Evolutionary conservation across 23 tunicate species (phyloP).

Genomic region (Diplosoma virens): DNA sequence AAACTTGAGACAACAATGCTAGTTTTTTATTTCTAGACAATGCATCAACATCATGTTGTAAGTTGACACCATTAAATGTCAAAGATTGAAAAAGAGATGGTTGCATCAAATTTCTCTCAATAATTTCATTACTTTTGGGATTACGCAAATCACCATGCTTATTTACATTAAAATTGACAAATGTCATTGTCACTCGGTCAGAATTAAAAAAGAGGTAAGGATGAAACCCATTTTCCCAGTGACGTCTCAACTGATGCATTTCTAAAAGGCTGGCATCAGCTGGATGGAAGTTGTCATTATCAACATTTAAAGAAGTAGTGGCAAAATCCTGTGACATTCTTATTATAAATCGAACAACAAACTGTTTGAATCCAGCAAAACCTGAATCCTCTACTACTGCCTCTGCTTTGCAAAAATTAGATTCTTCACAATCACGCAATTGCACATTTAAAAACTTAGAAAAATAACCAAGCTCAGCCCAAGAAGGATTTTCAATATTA

Average conservation of each 20-base stretch:
- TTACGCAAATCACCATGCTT: constrained; percentile 42
- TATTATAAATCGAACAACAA: constrained; percentile 63
- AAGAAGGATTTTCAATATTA: constrained; percentile 38
- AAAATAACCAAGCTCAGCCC: constrained; percentile 46
- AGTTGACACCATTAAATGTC: constrained; percentile 19
- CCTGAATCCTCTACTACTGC: not conserved
- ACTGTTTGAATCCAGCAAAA: constrained; percentile 41
- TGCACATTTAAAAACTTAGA: constrained; percentile 40
- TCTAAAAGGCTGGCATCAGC: constrained; percentile 18
- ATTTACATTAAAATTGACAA: constrained; percentile 50
- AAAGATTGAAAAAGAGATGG: constrained; percentile 18
- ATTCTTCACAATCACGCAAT: constrained; percentile 41
- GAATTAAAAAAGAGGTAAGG: constrained; percentile 69
- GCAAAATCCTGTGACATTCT: constrained; percentile 75
- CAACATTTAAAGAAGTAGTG: constrained; percentile 42
- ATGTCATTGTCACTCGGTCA: constrained; percentile 49
- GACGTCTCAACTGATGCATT: constrained; percentile 38
- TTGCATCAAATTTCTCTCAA: constrained; percentile 24
- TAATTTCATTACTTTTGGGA: constrained; percentile 14
- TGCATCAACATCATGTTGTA: constrained; percentile 45
- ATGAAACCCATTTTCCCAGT: constrained; percentile 50
- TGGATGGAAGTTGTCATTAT: not conserved
- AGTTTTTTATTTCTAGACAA: constrained; percentile 27
- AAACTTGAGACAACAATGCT: constrained; percentile 28
- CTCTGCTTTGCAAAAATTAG: not conserved